Evolutionary conservation across 2,888 invertebrate species (phyloP).

Genomic region (Galerucella pusilla): DNA sequence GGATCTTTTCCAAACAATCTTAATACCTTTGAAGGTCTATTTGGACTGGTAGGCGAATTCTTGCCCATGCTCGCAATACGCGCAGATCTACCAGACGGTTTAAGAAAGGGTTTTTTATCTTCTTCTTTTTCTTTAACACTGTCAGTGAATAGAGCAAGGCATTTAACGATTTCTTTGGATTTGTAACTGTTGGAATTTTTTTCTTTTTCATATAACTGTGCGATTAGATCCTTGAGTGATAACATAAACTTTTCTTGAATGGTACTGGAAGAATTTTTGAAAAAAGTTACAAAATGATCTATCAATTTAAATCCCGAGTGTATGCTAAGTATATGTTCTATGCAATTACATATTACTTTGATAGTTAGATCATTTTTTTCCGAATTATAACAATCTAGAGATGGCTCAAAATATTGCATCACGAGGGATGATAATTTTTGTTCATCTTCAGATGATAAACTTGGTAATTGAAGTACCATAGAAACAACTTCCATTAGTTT

Average conservation of each 20-base stretch:
- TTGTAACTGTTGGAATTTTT: constrained; percentile 33
- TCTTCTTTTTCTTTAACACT: constrained; percentile 31
- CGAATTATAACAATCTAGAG: constrained; percentile 40
- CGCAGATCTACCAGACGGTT: constrained; percentile 48
- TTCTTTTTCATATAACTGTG: constrained; percentile 44
- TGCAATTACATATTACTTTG: constrained; percentile 47
- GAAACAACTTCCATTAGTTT: constrained; percentile 45
- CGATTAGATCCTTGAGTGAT: constrained; percentile 37
- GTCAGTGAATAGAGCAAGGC: constrained; percentile 38
- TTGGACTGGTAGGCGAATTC: constrained; percentile 43
- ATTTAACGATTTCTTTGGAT: constrained; percentile 42
- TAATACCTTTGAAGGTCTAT: constrained; percentile 30
- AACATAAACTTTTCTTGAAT: constrained; percentile 43
- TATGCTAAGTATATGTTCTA: constrained; percentile 48
- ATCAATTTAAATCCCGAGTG: constrained; percentile 48
- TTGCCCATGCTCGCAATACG: constrained; percentile 50
- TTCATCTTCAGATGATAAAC: constrained; percentile 41
- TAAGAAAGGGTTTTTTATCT: constrained; percentile 38
- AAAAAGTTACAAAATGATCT: constrained; percentile 34
- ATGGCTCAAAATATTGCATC: constrained; percentile 44
- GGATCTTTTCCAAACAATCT: constrained; percentile 53
- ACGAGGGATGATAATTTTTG: constrained; percentile 43
- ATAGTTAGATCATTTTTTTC: constrained; percentile 44
- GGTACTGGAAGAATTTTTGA: constrained; percentile 40
- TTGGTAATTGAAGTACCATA: constrained; percentile 40